These are phyloP conservation scores for Philopedon plagiatum DNA, from an alignment of 2,888 invertebrate genomes.

Conservation along the genomic window DNA sequence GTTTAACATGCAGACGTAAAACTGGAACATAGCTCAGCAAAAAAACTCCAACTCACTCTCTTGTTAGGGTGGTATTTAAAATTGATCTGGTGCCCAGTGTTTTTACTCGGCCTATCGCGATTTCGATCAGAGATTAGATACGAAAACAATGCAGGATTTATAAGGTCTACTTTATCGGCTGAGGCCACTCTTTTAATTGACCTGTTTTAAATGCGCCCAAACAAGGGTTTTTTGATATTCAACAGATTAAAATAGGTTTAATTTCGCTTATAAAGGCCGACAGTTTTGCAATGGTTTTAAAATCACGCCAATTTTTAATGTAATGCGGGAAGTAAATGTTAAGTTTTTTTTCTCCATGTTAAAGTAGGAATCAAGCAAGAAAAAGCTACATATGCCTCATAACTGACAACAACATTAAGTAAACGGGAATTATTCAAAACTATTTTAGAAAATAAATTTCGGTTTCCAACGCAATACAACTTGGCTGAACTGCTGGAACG, in stretches of 20 bases:
- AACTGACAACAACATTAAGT: too few relatives aligned
- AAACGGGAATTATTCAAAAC: too few relatives aligned
- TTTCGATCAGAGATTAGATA: constrained; percentile 68
- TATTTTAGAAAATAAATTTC: too few relatives aligned
- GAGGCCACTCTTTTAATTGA: constrained; percentile 63
- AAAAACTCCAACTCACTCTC: constrained; percentile 32
- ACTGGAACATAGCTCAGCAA: constrained; percentile 3
- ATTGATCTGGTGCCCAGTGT: constrained; percentile 64
- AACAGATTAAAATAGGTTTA: neutral
- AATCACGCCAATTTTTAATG: too few relatives aligned
- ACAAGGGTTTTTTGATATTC: constrained; percentile 5
- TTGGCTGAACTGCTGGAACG: too few relatives aligned
- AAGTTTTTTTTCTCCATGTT: too few relatives aligned
- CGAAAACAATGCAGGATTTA: constrained; percentile 68
- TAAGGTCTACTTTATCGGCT: constrained; percentile 66
- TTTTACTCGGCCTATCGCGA: constrained; percentile 64
- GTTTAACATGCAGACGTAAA: constrained; percentile 13
- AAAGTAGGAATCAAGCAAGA: too few relatives aligned
- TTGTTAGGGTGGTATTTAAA: constrained; percentile 55
- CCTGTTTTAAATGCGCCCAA: constrained; percentile 50
- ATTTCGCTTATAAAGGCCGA: neutral
- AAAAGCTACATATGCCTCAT: too few relatives aligned
- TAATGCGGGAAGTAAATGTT: too few relatives aligned
- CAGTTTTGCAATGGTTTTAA: too few relatives aligned
- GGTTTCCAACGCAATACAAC: too few relatives aligned